Conservation (phyloP, 64 coral and sea anemone species). For the Cladopsammia gracilis region DNA sequence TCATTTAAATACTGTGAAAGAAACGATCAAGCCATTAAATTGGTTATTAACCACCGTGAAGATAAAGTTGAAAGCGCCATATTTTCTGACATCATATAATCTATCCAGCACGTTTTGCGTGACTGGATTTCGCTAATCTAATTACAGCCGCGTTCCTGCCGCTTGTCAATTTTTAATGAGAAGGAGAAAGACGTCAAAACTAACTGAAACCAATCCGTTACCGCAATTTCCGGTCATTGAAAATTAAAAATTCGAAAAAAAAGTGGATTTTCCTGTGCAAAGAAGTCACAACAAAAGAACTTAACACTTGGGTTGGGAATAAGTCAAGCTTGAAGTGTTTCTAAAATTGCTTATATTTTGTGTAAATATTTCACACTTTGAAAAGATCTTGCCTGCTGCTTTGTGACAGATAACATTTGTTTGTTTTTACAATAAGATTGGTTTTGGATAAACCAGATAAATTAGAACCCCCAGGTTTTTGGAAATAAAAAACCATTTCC, state of each 20-base stretch:
- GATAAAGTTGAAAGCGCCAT: not conserved
- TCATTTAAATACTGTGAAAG: not conserved
- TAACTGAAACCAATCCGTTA: not conserved
- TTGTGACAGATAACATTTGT: not conserved
- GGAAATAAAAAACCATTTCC: not conserved
- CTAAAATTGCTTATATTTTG: not conserved
- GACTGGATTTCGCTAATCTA: constrained; percentile 1
- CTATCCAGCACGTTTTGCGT: not conserved
- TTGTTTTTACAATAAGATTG: constrained; percentile 7
- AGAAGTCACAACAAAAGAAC: not conserved
- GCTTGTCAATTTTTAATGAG: too few species aligned
- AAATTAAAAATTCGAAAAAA: not conserved
- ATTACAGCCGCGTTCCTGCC: not conserved
- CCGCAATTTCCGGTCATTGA: not conserved
- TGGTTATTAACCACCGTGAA: too few species aligned
- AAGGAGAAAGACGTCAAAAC: not conserved
- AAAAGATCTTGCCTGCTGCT: not conserved
- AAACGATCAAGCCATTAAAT: not conserved
- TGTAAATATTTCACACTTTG: not conserved
- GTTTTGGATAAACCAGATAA: constrained; percentile 39
- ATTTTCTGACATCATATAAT: not conserved
- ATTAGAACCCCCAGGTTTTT: not conserved
- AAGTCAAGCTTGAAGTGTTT: not conserved
- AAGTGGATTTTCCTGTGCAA: not conserved
- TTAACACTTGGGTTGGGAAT: not conserved